Conservation (phyloP, 2,888 invertebrate genomes). For the Cephus pulcher region DNA sequence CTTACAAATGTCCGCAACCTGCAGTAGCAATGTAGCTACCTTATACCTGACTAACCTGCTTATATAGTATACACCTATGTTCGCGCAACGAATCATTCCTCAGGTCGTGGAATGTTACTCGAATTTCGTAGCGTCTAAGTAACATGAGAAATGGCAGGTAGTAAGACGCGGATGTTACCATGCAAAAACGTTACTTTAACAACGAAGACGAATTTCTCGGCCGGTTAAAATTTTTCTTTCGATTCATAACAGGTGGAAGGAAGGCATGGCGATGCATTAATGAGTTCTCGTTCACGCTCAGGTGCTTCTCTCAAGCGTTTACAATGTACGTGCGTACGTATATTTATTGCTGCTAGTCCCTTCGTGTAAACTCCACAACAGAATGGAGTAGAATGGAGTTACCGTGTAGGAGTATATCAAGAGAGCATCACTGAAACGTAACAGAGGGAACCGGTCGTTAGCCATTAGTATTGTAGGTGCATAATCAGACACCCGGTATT, state of each 20-base stretch:
- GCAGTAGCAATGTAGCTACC: not conserved
- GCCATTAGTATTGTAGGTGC: not conserved
- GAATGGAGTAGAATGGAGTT: not conserved
- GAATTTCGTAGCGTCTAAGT: not conserved
- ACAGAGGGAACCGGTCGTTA: not conserved
- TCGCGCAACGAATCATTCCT: not conserved
- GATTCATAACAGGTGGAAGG: constrained; percentile 21
- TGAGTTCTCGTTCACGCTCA: constrained; percentile 46
- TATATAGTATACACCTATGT: not conserved
- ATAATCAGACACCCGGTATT: not conserved
- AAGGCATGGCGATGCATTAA: constrained; percentile 19
- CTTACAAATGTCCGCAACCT: not conserved
- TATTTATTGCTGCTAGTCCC: not conserved
- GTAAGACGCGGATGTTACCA: not conserved
- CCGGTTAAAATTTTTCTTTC: not conserved
- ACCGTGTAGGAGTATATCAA: not conserved
- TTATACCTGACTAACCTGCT: not conserved
- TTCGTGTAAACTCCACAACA: not conserved
- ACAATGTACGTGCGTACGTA: constrained; percentile 18
- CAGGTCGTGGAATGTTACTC: not conserved
- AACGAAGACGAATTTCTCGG: not conserved
- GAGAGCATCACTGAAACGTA: not conserved
- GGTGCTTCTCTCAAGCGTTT: constrained; percentile 47
- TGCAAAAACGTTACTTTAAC: not conserved
- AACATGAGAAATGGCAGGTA: not conserved